Base-by-base conservation (phyloP, 2,797 vertebrate species). In the Pseudochirops corinnae region DNA sequence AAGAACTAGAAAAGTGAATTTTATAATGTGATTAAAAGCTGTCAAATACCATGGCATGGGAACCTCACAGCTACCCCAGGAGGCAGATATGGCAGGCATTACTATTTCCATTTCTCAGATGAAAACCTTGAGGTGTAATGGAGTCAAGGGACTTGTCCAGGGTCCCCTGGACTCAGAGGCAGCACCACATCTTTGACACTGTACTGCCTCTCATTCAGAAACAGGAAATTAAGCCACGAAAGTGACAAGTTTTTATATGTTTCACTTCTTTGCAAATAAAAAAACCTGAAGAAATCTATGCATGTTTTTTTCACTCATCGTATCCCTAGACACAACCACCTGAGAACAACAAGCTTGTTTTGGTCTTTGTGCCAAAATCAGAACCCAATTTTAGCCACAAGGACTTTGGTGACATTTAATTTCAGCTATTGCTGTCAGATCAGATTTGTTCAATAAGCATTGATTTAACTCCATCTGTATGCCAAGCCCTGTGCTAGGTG, bases 331-430 rank as follows among this genome's bases (percentile, higher is more conserved):
- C 31, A 90, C 67, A 94, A 58, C n/a, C 92, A 52, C 5, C 90
- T 94, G 16, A 93, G 91, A 50, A 74, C 95, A 3, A 0, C 90
- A 95, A 29, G 46, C 18, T 92, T 93, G 56, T 33, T 56, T 91
- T 56, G 90, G 93, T 95, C 74, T 95, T 96, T 55, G 94, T 39
- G 5, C 33, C 93, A 3, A 62, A 62, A 90, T 93, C 96, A 95
- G 92, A 21, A 91, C 58, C 91, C 13, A 96, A 95, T 96, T 96
- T 93, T 9, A 92, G 18, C 3, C 95, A 24, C 29, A 92, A 55
- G 9, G 93, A 62, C 94, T 95, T 95, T 92, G 60, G 94, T 95
- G 94, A 58, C 33, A 91, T 94, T 95, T 96, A 94, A 82, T 93
- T 57, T 93, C 31, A 93, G 93, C 93, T 56, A 62, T 90, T 56